These are phyloP conservation scores for Megathymus violae DNA, from an alignment of 1,140 invertebrate species.

Conservation along the genomic window DNA sequence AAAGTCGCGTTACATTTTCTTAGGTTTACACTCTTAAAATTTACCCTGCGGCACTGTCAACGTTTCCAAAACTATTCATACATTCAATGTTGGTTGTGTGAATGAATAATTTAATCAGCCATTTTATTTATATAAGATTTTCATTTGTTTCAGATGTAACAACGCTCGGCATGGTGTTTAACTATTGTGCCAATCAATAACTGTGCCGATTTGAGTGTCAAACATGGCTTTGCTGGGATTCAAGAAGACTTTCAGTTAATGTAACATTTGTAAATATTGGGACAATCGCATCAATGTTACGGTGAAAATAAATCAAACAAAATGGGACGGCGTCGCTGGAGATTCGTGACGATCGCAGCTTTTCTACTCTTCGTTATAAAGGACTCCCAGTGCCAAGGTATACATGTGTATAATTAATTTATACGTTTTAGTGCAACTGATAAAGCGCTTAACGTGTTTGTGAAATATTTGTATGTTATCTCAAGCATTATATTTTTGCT, in stretches of 20 bases:
- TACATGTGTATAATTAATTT: no score
- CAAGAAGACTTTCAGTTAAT: conserved; percentile 41
- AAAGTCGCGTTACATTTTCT: no score
- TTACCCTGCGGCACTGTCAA: no score
- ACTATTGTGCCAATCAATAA: conserved; percentile 46
- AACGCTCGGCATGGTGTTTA: conserved; percentile 48
- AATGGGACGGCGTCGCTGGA: conserved; percentile 75
- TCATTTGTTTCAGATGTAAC: conserved; percentile 77
- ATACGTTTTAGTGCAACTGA: no score
- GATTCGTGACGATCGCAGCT: conserved; percentile 69
- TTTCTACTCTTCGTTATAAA: conserved; percentile 70
- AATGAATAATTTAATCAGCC: conserved; percentile 2
- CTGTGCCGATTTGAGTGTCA: conserved; percentile 41
- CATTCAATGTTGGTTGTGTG: no score
- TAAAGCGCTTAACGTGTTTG: no score
- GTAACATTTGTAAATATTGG: conserved; percentile 35
- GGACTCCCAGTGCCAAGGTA: conserved; percentile 76
- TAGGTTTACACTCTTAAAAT: no score
- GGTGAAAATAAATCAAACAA: conserved; percentile 67
- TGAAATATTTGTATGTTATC: no score
- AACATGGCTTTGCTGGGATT: conserved; percentile 55
- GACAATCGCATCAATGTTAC: conserved; percentile 63
- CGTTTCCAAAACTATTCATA: no score
- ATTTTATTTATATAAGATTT: conserved; percentile 26
- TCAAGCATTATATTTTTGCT: no score